Evolutionary conservation across 2,113 vertebrate species (phyloP), one percentile per base, ranked within the genome.

Genomic region (Malurus elegans): DNA sequence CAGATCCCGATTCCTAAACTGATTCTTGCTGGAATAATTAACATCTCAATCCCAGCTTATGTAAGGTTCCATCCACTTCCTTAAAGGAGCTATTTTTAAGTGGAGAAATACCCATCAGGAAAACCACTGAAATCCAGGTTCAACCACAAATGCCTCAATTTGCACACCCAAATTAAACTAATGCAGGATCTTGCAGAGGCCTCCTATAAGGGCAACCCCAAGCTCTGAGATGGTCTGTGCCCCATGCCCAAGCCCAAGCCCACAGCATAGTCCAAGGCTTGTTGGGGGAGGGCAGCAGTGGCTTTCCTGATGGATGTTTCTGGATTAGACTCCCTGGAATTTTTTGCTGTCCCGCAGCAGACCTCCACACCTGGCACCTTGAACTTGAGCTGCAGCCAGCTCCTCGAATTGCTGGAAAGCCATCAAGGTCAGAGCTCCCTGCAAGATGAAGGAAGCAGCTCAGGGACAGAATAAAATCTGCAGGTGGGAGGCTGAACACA

Each of bases 291-390:
- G 45, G 42, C 45, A 86, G 40, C 48, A 40, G 42, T 7, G 47
- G 9, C 44, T 51, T 38, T 38, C 38, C 38, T 38, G 38, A 38
- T 38, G 38, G 38, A 38, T 38, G 38, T 38, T 38, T 38, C 38
- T 38, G 38, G 38, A 38, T 38, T 50, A 26, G 18, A 47, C 72
- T 56, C 67, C 42, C 71, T 32, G 54, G 48, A 36, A 26, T 64
- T 15, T 0, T 44, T 50, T 36, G 2, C 16, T 6, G 17, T 56
- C 45, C 45, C 0, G 0, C 60, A 47, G 29, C 65, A 89, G 73
- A 45, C 14, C 51, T n/a, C 72, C 28, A 40, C 2, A 18, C 13
- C 75, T 34, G 36, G 66, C n/a, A 31, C 45, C 42, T 53, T 0
- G 0, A 54, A 70, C 26, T 7, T 26, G 38, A 44, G 53, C 61